Conservation (phyloP, 2,113 vertebrate genomes). For the Vanacampus margaritifer region DNA sequence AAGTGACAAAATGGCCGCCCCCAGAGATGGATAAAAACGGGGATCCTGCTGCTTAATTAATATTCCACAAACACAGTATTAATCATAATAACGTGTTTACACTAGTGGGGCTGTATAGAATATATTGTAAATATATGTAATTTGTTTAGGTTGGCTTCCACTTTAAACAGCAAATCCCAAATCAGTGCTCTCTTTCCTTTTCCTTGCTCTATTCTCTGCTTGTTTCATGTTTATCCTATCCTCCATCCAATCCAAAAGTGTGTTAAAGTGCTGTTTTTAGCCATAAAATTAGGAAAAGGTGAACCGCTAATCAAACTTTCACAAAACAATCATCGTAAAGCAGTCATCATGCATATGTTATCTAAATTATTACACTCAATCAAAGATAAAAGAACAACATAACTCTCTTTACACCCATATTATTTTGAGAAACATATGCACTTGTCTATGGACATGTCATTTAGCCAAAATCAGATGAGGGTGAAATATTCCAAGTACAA, state of each 20-base stretch:
- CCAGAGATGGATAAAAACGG: too few species aligned
- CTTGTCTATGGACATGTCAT: constrained; percentile 31
- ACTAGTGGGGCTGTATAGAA: too few species aligned
- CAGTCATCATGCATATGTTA: constrained; percentile 23
- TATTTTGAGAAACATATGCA: background rate
- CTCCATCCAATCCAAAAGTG: constrained; percentile 14
- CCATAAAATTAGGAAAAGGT: background rate
- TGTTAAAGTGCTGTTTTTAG: constrained; percentile 28
- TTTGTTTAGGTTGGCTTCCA: too few species aligned
- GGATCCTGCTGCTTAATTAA: too few species aligned
- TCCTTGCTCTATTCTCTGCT: constrained; percentile 21
- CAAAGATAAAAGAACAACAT: constrained; percentile 14
- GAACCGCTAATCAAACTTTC: constrained; percentile 9
- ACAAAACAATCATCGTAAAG: constrained; percentile 32
- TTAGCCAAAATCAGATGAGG: constrained; percentile 37
- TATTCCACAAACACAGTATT: too few species aligned
- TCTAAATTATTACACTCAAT: constrained; percentile 32
- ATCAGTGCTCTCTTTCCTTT: constrained; percentile 24
- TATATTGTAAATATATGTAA: too few species aligned
- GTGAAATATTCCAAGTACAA: constrained; percentile 33
- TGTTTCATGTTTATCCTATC: constrained; percentile 6
- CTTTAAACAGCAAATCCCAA: constrained; percentile 54
- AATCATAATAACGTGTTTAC: too few species aligned
- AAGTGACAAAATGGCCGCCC: too few species aligned
- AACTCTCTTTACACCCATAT: background rate